phyloP scores from a whole-genome alignment of 2,888 invertebrate species.

The Incurvaria masculella region DNA sequence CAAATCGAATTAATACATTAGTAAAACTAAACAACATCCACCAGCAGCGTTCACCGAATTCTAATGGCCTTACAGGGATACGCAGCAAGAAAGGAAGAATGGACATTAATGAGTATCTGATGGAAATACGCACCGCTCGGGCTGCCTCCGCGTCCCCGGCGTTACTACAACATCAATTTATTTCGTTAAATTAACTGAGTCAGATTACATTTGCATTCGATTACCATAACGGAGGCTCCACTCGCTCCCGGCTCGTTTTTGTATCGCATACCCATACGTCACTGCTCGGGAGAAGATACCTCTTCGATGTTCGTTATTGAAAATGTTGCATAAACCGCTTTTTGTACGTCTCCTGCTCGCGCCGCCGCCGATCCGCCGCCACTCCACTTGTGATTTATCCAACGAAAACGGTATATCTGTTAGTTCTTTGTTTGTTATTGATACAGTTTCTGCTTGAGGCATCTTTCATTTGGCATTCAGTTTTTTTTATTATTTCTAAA shows the following conservation, averaged over 20 bases:
- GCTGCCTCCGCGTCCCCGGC: slow-evolving; percentile 10
- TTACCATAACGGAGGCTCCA: slow-evolving; percentile 40
- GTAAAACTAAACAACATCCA: no score
- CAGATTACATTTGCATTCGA: slow-evolving; percentile 50
- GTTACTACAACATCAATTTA: slow-evolving; percentile 39
- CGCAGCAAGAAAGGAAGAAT: slow-evolving; percentile 2
- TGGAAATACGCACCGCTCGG: slow-evolving; percentile 10
- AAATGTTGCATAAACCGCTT: slow-evolving; percentile 26
- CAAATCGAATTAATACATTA: no score
- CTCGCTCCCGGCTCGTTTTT: slow-evolving; percentile 4
- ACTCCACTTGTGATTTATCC: slow-evolving; percentile 44
- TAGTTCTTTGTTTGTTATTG: slow-evolving; percentile 55
- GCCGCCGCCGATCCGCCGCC: slow-evolving; percentile 9
- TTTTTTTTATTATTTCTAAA: no score
- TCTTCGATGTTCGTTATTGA: slow-evolving; percentile 31
- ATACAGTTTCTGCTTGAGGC: slow-evolving; percentile 23
- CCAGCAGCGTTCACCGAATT: not conserved
- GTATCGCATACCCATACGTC: slow-evolving; percentile 49
- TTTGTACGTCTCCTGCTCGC: slow-evolving; percentile 22
- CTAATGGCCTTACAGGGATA: not conserved
- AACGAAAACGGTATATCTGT: slow-evolving; percentile 53
- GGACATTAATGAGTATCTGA: slow-evolving; percentile 12
- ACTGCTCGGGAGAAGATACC: slow-evolving; percentile 36
- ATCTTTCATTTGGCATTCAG: not conserved
- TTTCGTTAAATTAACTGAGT: slow-evolving; percentile 52